A percentile compares a stretch with the other conserved stretches of the same genome.
Conservation (phyloP, 2,113 vertebrate genomes). For the Actenoides lindsayi region DNA sequence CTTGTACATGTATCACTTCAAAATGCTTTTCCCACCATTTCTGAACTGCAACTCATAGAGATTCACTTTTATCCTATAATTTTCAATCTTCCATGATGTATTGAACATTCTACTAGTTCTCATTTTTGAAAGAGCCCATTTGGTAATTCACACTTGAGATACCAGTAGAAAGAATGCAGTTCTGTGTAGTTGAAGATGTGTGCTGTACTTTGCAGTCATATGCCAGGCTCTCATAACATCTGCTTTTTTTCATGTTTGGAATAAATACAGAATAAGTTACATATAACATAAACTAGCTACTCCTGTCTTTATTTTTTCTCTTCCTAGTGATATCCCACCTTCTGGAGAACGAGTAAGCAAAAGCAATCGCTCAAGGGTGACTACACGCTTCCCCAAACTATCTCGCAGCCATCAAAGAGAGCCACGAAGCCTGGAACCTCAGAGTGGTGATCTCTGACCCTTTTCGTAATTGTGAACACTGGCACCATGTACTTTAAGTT, state of each 20-base stretch:
- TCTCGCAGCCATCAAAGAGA: slow-evolving; percentile 85
- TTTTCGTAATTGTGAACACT: not conserved
- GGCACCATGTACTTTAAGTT: not conserved
- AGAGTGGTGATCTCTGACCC: slow-evolving; percentile 94
- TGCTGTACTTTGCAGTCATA: slow-evolving; percentile 16
- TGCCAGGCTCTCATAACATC: slow-evolving; percentile 50
- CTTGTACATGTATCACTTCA: slow-evolving; percentile 43
- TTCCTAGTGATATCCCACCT: slow-evolving; percentile 84
- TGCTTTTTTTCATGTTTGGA: slow-evolving; percentile 39
- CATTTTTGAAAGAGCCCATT: slow-evolving; percentile 24
- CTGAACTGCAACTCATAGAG: slow-evolving; percentile 19
- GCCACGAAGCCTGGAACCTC: slow-evolving; percentile 88
- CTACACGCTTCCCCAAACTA: slow-evolving; percentile 87
- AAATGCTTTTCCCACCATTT: slow-evolving; percentile 32
- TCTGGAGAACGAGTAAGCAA: slow-evolving; percentile 80
- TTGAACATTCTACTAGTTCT: slow-evolving; percentile 7
- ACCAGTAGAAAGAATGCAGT: not conserved
- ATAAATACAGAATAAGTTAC: not conserved
- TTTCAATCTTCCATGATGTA: slow-evolving; percentile 29
- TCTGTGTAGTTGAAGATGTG: slow-evolving; percentile 8
- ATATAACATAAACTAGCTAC: not conserved
- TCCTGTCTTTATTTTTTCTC: slow-evolving; percentile 18
- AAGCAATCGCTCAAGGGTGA: slow-evolving; percentile 79
- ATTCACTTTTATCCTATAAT: not conserved
- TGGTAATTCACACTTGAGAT: not conserved